phyloP scores from a whole-genome alignment of 2,797 vertebrate genomes.

The Pangasius larnaudii region DNA sequence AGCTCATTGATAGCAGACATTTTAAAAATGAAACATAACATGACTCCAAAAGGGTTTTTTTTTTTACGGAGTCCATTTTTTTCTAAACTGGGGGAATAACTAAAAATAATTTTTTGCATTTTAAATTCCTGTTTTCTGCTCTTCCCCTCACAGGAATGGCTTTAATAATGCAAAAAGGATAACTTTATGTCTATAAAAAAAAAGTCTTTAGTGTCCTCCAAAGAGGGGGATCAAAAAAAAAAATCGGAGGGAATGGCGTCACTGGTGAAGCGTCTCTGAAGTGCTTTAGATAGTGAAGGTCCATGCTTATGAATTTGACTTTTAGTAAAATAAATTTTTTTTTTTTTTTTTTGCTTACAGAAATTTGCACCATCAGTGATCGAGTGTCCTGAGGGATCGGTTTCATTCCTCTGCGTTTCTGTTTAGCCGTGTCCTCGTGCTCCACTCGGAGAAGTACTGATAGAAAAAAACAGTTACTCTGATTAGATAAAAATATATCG shows the following conservation, averaged over 20 bases:
- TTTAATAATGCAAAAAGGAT: not conserved
- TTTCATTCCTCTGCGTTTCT: conserved; percentile 14
- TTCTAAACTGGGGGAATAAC: not conserved
- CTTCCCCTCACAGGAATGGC: not conserved
- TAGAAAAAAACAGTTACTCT: conserved; percentile 14
- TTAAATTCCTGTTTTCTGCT: too few relatives aligned
- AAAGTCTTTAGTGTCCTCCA: not conserved
- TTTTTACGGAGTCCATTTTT: not conserved
- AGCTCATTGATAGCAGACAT: not conserved
- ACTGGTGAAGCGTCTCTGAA: not conserved
- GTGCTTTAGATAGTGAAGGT: not conserved
- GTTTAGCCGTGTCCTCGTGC: conserved; percentile 12
- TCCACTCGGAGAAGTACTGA: not conserved
- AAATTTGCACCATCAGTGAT: conserved; percentile 8
- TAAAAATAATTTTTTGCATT: too few relatives aligned
- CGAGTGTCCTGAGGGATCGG: not conserved
- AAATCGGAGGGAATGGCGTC: too few relatives aligned
- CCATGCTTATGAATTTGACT: not conserved
- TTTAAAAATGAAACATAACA: not conserved
- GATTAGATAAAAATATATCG: conserved; percentile 51
- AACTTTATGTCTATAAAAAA: not conserved
- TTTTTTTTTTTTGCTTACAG: not conserved
- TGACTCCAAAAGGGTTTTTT: too few relatives aligned
- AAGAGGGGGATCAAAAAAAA: not conserved
- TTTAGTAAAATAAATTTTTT: too few relatives aligned